Evolutionary conservation across 2,113 vertebrate species (phyloP).

Genomic region (Cinclus mexicanus): DNA sequence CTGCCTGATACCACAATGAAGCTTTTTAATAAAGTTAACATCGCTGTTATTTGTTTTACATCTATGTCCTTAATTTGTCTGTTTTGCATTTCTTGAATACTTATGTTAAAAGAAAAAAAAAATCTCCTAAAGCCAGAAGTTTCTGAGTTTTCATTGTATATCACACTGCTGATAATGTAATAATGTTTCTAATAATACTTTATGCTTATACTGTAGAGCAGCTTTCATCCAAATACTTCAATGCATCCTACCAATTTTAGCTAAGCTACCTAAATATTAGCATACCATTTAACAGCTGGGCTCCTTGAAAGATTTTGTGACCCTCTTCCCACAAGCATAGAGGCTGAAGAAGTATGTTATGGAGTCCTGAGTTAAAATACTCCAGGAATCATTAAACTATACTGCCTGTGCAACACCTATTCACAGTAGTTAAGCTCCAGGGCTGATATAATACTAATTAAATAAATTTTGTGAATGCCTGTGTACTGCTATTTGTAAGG

Average conservation of each 20-base stretch:
- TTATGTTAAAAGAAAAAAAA: not conserved
- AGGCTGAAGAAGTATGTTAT: not conserved
- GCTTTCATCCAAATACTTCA: constrained; percentile 16
- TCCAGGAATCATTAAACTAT: constrained; percentile 14
- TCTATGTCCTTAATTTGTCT: constrained; percentile 4
- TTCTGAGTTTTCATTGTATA: not conserved
- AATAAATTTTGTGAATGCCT: constrained; percentile 47
- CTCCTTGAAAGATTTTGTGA: constrained; percentile 3
- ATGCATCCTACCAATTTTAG: not conserved
- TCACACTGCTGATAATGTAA: not conserved
- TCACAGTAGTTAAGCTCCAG: constrained; percentile 41
- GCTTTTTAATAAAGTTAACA: constrained; percentile 75
- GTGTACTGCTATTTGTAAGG: constrained; percentile 39
- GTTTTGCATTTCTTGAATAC: constrained; percentile 33
- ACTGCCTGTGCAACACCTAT: constrained; percentile 52
- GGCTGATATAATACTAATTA: constrained; percentile 51
- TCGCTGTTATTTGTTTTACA: constrained; percentile 30
- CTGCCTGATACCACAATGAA: constrained; percentile 77
- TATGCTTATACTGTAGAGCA: not conserved
- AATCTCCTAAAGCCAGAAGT: not conserved
- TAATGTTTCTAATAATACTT: constrained; percentile 2
- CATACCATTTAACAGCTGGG: constrained; percentile 5
- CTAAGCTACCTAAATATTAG: constrained; percentile 4
- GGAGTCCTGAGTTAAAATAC: constrained; percentile 4
- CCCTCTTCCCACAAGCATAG: not conserved